phyloP scores from a whole-genome alignment of 2,888 invertebrate genomes.

The Lasioglossum oenotherae region DNA sequence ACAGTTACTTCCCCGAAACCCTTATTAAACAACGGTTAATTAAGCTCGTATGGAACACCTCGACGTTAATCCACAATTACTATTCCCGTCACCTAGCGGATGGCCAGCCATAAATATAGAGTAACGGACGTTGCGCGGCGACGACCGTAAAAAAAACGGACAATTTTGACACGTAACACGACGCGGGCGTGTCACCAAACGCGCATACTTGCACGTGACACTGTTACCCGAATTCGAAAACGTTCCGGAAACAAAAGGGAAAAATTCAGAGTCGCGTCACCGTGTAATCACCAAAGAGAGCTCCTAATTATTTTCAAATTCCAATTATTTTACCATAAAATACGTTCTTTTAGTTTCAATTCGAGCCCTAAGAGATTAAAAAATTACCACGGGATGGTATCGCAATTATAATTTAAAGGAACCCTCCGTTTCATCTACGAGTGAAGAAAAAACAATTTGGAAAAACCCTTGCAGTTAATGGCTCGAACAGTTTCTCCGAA shows the following conservation, averaged over 20 bases:
- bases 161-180: neutral
- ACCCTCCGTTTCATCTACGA: no score
- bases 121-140: conserved; percentile 48
- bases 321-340: neutral
- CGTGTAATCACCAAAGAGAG: no score
- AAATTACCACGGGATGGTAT: neutral
- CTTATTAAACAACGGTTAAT: neutral
- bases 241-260: neutral
- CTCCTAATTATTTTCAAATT: neutral
- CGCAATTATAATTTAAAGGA: neutral
- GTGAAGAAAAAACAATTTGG: neutral
- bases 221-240: neutral
- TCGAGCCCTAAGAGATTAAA: neutral
- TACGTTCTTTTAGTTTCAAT: neutral
- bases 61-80: conserved; percentile 44
- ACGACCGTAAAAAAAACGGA: conserved; percentile 13
- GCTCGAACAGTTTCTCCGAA: neutral
- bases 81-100: conserved; percentile 44
- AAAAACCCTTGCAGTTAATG: neutral
- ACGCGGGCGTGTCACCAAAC: neutral
- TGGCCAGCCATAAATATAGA: conserved; percentile 29
- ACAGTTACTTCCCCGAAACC: neutral
- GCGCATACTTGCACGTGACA: neutral
- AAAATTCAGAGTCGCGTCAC: neutral
- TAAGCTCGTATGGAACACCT: neutral